Evolutionary conservation across 2,888 invertebrate species (phyloP).

Genomic region (Harpagoxenus sublaevis): DNA sequence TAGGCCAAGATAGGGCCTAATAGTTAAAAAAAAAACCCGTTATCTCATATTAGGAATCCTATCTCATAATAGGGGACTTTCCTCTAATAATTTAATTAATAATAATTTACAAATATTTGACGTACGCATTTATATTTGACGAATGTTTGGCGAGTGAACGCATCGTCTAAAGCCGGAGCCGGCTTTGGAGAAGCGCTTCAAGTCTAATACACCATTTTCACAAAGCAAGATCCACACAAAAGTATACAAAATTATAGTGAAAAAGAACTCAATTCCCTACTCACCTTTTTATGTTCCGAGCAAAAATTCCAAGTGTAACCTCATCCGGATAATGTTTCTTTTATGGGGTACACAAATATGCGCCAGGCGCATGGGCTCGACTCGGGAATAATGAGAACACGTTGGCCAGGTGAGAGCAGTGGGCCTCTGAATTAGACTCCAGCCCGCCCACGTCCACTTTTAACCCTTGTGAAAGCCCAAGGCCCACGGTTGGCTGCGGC

Average conservation of each 20-base stretch:
- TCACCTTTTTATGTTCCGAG: neutral
- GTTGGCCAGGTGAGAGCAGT: slow-evolving; percentile 64
- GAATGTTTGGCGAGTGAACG: no score
- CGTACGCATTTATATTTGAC: no score
- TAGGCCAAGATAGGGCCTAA: no score
- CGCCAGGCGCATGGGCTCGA: neutral
- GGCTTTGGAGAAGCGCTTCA: no score
- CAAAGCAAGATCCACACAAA: slow-evolving; percentile 4
- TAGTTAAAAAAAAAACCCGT: no score
- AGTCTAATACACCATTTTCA: neutral
- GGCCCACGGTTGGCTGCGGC: slow-evolving; percentile 44
- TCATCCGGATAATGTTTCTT: slow-evolving; percentile 49
- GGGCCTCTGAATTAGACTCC: slow-evolving; percentile 57
- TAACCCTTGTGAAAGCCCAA: slow-evolving; percentile 36
- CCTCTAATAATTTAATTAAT: no score
- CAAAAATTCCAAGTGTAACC: slow-evolving; percentile 27
- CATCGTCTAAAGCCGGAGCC: no score
- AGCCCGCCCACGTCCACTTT: slow-evolving; percentile 64
- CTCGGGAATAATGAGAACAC: slow-evolving; percentile 53
- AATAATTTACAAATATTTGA: no score
- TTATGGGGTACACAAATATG: slow-evolving; percentile 30
- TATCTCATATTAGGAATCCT: no score
- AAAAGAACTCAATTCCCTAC: neutral
- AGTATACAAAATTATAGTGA: slow-evolving; percentile 12
- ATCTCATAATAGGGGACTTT: no score